Evolutionary conservation across 2,113 vertebrate genomes (phyloP), one percentile per base, ranked within the genome.

Genomic region (Paracanthobrama guichenoti): DNA sequence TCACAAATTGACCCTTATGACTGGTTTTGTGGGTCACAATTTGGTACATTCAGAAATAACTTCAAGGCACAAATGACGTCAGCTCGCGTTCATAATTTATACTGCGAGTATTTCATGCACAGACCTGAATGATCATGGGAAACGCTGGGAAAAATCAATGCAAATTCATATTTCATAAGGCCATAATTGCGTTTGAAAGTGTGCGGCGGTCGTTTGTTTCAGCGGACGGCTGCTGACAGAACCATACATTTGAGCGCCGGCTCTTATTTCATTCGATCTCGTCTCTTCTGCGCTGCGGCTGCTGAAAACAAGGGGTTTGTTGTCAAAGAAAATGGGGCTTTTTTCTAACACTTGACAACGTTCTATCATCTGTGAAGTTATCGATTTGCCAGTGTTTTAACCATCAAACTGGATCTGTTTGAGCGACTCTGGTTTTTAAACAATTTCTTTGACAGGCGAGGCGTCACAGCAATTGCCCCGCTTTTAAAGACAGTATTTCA

Each of bases 151-250:
- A 91, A 95, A 96, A 96, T 96, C 96, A 94, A 96, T 96, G 88
- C 88, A 91, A 90, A 94, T 96, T 96, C 96, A 96, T 97, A 96
- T 96, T 96, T 96, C 96, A 95, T 94, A 92, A 90, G 93, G 90
- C 94, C 93, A 81, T 96, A 95, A 96, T 96, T 95, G 95, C 95
- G 93, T 91, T 92, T 93, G 94, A 94, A 92, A 93, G 92, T 90
- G 88, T 85, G 89, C 66, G 89, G 92, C 88, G 87, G 93, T 69
- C 86, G 88, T 94, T 93, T 92, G 90, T 94, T 92, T 90, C 90
- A 84, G 90, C 87, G 84, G 87, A 83, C 88, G 86, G 84, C 86
- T 92, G 90, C 87, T 93, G 91, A 89, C 86, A 88, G 85, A 69
- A 57, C 85, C 86, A 88, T 85, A 85, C 77, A 87, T 85, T 75